Evolutionary conservation across 2,113 vertebrate genomes (phyloP).

Genomic region (Arizona elegans): DNA sequence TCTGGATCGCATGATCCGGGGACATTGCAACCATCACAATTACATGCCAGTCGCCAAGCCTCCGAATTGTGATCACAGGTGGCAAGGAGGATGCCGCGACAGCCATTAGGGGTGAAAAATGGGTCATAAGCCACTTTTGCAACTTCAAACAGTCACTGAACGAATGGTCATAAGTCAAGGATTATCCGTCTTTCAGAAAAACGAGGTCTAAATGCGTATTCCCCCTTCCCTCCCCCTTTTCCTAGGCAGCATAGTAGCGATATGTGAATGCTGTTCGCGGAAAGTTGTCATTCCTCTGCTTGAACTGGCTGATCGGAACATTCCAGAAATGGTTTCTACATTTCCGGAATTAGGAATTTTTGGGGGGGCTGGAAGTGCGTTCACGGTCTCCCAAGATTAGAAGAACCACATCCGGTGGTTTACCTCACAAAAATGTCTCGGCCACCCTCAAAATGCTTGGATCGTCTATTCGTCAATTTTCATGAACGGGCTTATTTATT

Average conservation of each 20-base stretch:
- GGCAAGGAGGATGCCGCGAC: neutral
- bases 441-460: neutral
- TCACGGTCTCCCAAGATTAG: neutral
- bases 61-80: neutral
- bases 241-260: neutral
- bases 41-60: neutral
- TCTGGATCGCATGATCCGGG: neutral
- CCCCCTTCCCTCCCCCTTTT: rapidly evolving
- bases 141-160: neutral
- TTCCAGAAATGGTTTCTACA: neutral
- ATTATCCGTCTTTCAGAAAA: neutral
- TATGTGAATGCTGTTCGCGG: neutral
- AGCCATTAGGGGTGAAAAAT: neutral
- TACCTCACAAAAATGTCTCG: neutral
- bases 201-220: neutral
- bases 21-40: neutral
- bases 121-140: neutral
- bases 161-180: neutral
- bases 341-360: neutral
- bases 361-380: neutral
- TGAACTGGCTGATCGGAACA: neutral
- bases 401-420: neutral
- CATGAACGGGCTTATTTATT: neutral
- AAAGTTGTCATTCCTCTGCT: neutral
- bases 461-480: neutral